Evolutionary conservation across 2,797 vertebrate species (phyloP), one percentile per base, ranked within the genome.

Genomic region (Tenualosa thibaudeaui): DNA sequence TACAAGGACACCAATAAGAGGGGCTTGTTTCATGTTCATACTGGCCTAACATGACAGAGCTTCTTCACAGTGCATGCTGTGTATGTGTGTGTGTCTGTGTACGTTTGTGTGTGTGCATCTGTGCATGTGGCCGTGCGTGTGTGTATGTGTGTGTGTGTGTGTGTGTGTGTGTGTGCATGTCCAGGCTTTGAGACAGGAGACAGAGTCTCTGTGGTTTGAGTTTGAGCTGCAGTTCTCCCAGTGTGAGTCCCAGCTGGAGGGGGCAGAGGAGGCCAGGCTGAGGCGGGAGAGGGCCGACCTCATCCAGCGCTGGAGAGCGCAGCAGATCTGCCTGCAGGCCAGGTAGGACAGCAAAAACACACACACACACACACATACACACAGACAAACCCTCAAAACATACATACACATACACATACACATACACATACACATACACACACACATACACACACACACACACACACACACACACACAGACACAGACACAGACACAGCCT

Each of bases 171-270:
- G 6, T 65, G 82, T 81, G 19, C 86, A 17, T 82, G 81, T 91
- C 10, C 88, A 97, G 96, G 87, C 19, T 50, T 85, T 96, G 87
- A 92, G 92, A 85, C 87, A 37, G 60, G 91, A 95, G 90, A 91
- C 87, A 0, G 90, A 88, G 51, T 90, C 89, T 89, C 88, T 62
- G 75, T 96, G 95, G 95, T 89, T 89, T 82, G 90, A 93, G 24
- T 81, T 95, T 91, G 93, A 96, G 90, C 89, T 89, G 10, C 89
- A 91, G 40, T 92, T 91, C 50, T 68, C 89, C 85, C 81, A 91
- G 56, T 87, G 93, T 83, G 93, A 93, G 89, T 56, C 81, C 83
- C 83, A 92, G 37, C 85, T 89, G 71, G 17, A 43, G 40, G 71
- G 17, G 37, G 13, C 22, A 17, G 68, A 43, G 71, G 86, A 88